Evolutionary conservation across 2,888 invertebrate species (phyloP).

Genomic region (Cremastobaeus sp.): DNA sequence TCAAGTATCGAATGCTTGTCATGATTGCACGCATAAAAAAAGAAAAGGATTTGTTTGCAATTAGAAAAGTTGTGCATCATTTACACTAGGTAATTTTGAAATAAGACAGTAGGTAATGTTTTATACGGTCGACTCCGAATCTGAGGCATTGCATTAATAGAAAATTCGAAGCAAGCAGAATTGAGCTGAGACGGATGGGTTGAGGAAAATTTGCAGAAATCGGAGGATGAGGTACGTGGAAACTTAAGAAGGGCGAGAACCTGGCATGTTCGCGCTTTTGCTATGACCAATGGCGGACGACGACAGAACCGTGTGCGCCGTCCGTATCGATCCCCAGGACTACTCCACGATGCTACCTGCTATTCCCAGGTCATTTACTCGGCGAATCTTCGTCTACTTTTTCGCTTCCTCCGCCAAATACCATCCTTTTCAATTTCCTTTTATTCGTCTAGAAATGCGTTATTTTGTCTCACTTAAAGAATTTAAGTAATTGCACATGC

Average conservation of each 20-base stretch:
- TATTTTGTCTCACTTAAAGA: too few relatives aligned
- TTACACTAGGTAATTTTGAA: too few relatives aligned
- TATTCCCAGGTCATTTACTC: constrained; percentile 59
- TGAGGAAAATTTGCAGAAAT: constrained; percentile 40
- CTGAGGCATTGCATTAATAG: too few relatives aligned
- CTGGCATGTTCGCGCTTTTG: constrained; percentile 72
- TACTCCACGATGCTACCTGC: constrained; percentile 51
- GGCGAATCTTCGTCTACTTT: constrained; percentile 51
- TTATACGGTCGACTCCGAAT: too few relatives aligned
- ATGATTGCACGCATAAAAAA: too few relatives aligned
- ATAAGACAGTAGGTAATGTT: too few relatives aligned
- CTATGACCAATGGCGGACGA: constrained; percentile 77
- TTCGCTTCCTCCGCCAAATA: constrained; percentile 12
- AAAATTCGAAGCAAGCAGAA: too few relatives aligned
- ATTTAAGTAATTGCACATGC: too few relatives aligned
- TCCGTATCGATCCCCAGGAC: constrained; percentile 71
- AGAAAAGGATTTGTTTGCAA: too few relatives aligned
- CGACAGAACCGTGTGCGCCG: constrained; percentile 74
- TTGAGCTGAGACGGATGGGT: too few relatives aligned
- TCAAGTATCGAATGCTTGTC: too few relatives aligned
- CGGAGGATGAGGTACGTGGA: constrained; percentile 51
- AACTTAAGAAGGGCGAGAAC: constrained; percentile 64
- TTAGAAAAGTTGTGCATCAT: too few relatives aligned
- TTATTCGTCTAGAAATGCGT: not conserved
- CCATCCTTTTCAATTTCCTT: constrained; percentile 23